Percentiles rank a stretch among this genome's conserved stretches.
Conservation (phyloP, 2,797 vertebrate species). For the Micrastur ruficollis region DNA sequence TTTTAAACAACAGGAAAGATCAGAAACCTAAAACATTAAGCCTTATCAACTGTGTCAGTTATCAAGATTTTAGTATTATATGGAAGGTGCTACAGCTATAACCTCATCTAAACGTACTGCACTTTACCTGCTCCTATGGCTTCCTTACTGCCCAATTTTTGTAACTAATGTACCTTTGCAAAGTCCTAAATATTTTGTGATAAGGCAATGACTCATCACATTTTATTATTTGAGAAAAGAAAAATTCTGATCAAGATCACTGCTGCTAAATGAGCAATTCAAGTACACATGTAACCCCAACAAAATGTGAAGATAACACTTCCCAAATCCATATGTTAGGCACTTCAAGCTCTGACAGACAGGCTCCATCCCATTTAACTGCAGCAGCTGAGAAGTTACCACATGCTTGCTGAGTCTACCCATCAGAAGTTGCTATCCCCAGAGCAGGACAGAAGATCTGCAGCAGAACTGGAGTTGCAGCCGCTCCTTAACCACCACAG, state of each 20-base stretch:
- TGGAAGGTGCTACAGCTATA: not conserved
- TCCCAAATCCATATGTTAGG: not conserved
- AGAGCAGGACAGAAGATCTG: not conserved
- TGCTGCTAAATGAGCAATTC: not conserved
- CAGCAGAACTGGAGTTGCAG: not conserved
- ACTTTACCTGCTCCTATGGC: not conserved
- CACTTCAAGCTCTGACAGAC: conserved; percentile 22
- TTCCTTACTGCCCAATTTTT: conserved; percentile 21
- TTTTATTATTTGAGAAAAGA: not conserved
- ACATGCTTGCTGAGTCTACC: not conserved
- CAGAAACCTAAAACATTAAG: not conserved
- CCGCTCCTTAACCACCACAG: not conserved
- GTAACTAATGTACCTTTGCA: conserved; percentile 24
- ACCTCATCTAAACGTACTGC: not conserved
- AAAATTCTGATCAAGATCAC: not conserved
- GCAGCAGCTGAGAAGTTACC: not conserved
- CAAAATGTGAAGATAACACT: not conserved
- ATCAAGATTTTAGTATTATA: not conserved
- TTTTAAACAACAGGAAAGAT: not conserved
- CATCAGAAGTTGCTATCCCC: not conserved
- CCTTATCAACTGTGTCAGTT: not conserved
- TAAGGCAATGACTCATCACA: not conserved
- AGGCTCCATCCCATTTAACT: conserved; percentile 1
- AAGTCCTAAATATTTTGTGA: not conserved
- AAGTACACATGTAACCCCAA: not conserved